Evolutionary conservation across 2,113 vertebrate genomes (phyloP).

Genomic region (Numida meleagris): DNA sequence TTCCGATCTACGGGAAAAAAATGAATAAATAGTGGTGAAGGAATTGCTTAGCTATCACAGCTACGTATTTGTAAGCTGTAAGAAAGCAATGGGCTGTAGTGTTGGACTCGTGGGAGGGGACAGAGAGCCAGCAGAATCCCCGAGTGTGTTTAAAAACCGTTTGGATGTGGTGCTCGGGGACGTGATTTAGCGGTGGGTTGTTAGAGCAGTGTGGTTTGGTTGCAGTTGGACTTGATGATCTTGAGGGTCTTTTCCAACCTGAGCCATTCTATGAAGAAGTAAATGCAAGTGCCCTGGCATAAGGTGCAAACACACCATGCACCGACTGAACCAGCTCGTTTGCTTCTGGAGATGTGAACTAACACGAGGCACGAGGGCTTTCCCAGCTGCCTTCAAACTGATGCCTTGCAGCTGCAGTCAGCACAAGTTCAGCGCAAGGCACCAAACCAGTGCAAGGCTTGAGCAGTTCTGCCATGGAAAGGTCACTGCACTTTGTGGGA

Average conservation of each 20-base stretch:
- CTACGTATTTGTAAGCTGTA: rapidly evolving
- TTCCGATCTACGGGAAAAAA: background rate
- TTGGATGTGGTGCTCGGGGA: too few relatives aligned
- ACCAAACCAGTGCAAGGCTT: background rate
- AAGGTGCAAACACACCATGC: rapidly evolving
- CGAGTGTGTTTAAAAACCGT: too few relatives aligned
- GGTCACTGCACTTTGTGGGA: rapidly evolving
- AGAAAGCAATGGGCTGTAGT: background rate
- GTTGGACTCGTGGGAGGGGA: too few relatives aligned
- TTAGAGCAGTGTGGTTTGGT: too few relatives aligned
- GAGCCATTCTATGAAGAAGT: too few relatives aligned
- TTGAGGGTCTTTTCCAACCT: too few relatives aligned
- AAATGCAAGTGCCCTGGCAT: too few relatives aligned
- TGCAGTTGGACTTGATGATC: too few relatives aligned
- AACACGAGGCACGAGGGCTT: rapidly evolving
- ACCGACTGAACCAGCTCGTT: too few relatives aligned
- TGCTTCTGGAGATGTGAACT: background rate
- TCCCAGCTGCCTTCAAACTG: background rate
- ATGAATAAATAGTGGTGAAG: background rate
- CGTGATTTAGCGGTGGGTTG: too few relatives aligned
- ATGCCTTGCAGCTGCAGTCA: background rate
- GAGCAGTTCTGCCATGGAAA: rapidly evolving
- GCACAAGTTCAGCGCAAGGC: background rate
- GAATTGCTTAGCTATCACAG: background rate
- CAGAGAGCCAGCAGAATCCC: too few relatives aligned